Percentiles rank a stretch among this genome's conserved stretches.
phyloP scores from a whole-genome alignment of 2,888 invertebrate genomes.

The Eledone cirrhosa region DNA sequence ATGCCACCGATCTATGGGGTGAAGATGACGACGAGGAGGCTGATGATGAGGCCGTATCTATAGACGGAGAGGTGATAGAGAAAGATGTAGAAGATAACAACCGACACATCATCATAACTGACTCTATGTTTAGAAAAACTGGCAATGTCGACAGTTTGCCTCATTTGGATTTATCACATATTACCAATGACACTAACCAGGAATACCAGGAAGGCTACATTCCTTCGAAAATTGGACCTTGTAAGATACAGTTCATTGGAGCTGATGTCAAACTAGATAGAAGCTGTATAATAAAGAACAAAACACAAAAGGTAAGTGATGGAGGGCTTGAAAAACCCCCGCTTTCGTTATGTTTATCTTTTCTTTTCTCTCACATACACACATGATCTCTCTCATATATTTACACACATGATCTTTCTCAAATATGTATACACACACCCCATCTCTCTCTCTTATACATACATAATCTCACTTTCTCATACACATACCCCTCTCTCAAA shows the following conservation, averaged over 20 bases:
- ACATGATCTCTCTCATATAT: no score
- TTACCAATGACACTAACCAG: conserved; percentile 11
- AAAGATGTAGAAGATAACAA: conserved; percentile 4
- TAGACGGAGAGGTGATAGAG: conserved; percentile 6
- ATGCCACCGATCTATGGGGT: no score
- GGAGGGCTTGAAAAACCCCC: no score
- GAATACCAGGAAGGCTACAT: conserved; percentile 24
- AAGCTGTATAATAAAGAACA: conserved; percentile 11
- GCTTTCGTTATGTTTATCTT: no score
- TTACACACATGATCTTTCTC: no score
- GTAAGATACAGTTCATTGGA: conserved; percentile 25
- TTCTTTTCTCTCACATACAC: no score
- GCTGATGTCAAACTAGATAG: conserved; percentile 11
- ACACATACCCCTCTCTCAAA: no score
- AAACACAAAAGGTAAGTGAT: conserved; percentile 18
- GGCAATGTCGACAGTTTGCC: not conserved
- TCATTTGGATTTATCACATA: conserved; percentile 19
- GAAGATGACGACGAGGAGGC: no score
- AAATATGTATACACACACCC: no score
- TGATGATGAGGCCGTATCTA: not conserved
- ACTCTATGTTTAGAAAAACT: not conserved
- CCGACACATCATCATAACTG: not conserved
- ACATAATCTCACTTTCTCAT: no score
- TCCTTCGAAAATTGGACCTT: conserved; percentile 24
- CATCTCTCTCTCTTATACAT: no score